Base-by-base conservation (phyloP, 2,888 invertebrate genomes). In the Mythimna albipuncta region DNA sequence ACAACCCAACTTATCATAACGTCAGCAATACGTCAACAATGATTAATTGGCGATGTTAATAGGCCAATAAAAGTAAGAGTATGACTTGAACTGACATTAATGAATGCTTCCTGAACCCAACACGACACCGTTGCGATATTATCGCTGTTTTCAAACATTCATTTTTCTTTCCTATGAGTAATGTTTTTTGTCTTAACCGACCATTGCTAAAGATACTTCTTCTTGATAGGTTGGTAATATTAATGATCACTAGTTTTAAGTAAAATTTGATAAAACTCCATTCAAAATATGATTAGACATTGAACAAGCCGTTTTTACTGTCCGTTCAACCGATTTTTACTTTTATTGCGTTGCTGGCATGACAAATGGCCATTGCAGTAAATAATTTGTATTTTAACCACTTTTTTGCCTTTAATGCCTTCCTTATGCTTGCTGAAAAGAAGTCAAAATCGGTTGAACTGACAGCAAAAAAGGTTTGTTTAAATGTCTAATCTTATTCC, bases 61-160 rank as follows among this genome's bases (percentile, higher is more conserved):
- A 75, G 81, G 58, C 76, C 76, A 80, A 79, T 79, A 80, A 80
- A 80, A 80, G 68, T 79, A 71, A 71, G 70, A 80, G 70, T 79
- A 71, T 65, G 75, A 79, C 70, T 79, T 35, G 67, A 75, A 75
- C 70, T 71, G 79, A 75, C 80, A 71, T 69, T 80, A 26, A 79
- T 80, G 71, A 75, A 79, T 79, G 81, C 57, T 80, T 80, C 80
- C 71, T 80, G 10, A 66, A 66, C 58, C 62, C 75, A 75, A 80
- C 81, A 71, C 62, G 71, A 80, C 76, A 75, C 65, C 64, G 32
- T 59, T 71, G 65, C 71, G 67, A 79, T 79, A 68, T 75, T 64
- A 79, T 75, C 81, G 81, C 62, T 76, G 58, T 71, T 71, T 79
- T 68, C 54, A 65, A 80, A 75, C 58, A 58, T 68, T 65, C 13